These are phyloP conservation scores for Cantharis rufa DNA, from an alignment of 2,888 invertebrate species.

Conservation along the genomic window DNA sequence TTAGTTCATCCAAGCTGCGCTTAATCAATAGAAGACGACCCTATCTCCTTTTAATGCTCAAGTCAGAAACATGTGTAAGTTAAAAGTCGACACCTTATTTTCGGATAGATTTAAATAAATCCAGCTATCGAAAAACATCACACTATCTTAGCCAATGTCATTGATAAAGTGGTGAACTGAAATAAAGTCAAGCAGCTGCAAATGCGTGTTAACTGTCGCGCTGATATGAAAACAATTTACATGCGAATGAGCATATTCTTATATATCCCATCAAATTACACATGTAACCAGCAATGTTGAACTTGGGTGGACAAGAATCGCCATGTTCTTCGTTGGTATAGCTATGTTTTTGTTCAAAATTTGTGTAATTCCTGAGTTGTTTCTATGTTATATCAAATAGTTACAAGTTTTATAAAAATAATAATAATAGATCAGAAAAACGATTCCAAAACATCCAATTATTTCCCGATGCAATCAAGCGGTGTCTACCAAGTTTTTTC, in stretches of 20 bases:
- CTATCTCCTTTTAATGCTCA: conserved; percentile 50
- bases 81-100: conserved; percentile 53
- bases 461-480: background rate
- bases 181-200: conserved; percentile 52
- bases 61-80: conserved; percentile 54
- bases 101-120: conserved; percentile 50
- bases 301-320: conserved; percentile 36
- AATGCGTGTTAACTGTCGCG: conserved; percentile 46
- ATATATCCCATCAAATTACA: conserved; percentile 44
- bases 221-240: conserved; percentile 46
- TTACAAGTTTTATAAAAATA: background rate
- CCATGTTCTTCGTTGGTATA: background rate
- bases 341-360: background rate
- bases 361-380: background rate
- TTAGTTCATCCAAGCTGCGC: conserved; percentile 7
- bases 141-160: conserved; percentile 49
- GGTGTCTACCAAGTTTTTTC: background rate
- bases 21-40: conserved; percentile 51
- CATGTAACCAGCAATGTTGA: conserved; percentile 40
- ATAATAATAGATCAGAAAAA: background rate
- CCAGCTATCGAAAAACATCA: conserved; percentile 45
- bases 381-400: background rate
- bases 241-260: conserved; percentile 38
- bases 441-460: background rate
- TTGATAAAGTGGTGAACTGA: conserved; percentile 52